phyloP scores from a whole-genome alignment of 1,140 invertebrate species.

The Pseudomyrmex concolor region DNA sequence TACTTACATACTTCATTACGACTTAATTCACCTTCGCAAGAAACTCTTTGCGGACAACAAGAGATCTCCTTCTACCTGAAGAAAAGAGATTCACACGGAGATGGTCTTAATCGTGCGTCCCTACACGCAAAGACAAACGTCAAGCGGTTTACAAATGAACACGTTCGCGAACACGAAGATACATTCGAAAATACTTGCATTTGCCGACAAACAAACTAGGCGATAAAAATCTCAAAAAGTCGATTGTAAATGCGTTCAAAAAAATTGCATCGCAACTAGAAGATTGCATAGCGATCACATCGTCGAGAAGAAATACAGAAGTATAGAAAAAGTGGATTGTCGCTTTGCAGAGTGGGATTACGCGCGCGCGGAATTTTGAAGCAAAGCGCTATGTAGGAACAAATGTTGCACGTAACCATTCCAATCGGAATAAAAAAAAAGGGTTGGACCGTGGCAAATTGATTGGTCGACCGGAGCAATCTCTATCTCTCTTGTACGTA shows the following conservation, averaged over 20 bases:
- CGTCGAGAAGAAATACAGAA: slow-evolving; percentile 6
- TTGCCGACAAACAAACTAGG: not conserved
- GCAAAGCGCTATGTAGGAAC: slow-evolving; percentile 21
- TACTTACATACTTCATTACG: slow-evolving; percentile 73
- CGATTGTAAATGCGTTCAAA: slow-evolving; percentile 1
- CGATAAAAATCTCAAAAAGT: not conserved
- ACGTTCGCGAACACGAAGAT: not conserved
- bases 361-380: not conserved
- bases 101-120: too few relatives aligned
- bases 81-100: too few relatives aligned
- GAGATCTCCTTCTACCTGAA: not conserved
- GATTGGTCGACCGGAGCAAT: slow-evolving; percentile 70
- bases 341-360: slow-evolving; percentile 36
- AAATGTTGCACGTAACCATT: slow-evolving; percentile 40
- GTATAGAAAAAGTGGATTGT: slow-evolving; percentile 43
- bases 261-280: slow-evolving; percentile 4
- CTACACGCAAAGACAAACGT: not conserved
- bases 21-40: slow-evolving; percentile 74
- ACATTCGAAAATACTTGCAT: not conserved
- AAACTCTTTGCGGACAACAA: slow-evolving; percentile 59
- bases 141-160: not conserved
- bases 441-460: slow-evolving; percentile 63
- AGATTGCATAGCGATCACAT: not conserved
- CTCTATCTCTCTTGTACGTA: slow-evolving; percentile 66
- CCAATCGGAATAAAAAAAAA: slow-evolving; percentile 63